Base-by-base conservation (phyloP, 2,888 invertebrate species). In the Octodonta nipae region DNA sequence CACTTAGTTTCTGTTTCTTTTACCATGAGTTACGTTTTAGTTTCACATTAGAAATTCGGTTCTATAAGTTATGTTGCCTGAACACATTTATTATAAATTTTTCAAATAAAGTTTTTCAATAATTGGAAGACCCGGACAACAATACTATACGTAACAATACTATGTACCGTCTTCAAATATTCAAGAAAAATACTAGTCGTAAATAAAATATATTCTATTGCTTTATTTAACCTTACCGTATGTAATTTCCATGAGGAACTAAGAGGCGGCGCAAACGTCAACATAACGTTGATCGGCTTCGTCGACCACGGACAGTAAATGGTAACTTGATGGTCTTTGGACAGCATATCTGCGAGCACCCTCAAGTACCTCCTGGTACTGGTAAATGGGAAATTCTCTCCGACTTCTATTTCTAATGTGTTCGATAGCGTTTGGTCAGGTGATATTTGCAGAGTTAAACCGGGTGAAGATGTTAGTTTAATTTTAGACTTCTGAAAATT, bases 181-280 rank as follows among this genome's bases (percentile, higher is more conserved):
- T 22, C 22, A 22, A 22, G 4, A 22, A 2, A 22, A 4, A 22
- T n/a, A n/a, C n/a, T n/a, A n/a, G n/a, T n/a, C n/a, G n/a, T n/a
- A n/a, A n/a, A n/a, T n/a, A n/a, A n/a, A n/a, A n/a, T n/a, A n/a
- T n/a, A n/a, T n/a, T n/a, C n/a, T n/a, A n/a, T n/a, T n/a, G n/a
- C n/a, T 22, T 22, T 4, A 3, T 11, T 3, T 8, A 14, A 12
- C 10, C 14, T 15, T 12, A 83, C 81, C 0, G 92, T 89, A 38
- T 88, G 81, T 8, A 93, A 67, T 32, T 83, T 75, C 69, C 86
- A 83, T 1, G 74, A 71, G 0, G 83, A 74, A 45, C 74, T 72
- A 56, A 93, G 73, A 1, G 92, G 91, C 1, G 88, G 80, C 5
- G 78, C 71, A 63, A 92, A 89, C 51, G 80, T 75, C 4, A 91